These are phyloP conservation scores for Hucho hucho DNA, from an alignment of 2,113 vertebrate species.

Conservation along the genomic window DNA sequence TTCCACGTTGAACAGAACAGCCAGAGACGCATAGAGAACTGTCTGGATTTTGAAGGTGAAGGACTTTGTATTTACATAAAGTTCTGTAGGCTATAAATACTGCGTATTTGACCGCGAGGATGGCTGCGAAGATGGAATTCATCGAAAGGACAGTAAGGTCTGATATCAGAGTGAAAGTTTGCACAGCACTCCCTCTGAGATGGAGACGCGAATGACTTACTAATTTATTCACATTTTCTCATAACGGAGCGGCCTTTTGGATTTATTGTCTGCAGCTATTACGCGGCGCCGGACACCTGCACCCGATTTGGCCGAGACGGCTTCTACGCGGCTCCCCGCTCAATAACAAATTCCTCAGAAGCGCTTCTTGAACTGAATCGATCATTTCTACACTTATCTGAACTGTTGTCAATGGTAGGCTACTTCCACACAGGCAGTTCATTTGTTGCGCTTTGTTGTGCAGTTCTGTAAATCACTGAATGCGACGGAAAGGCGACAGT, in stretches of 20 bases:
- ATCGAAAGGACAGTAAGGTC: slow-evolving; percentile 30
- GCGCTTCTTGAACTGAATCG: background rate
- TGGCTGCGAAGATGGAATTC: slow-evolving; percentile 37
- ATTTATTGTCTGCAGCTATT: slow-evolving; percentile 23
- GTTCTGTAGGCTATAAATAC: background rate
- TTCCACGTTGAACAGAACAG: background rate
- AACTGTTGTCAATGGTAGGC: background rate
- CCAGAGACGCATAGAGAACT: background rate
- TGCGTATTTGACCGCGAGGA: background rate
- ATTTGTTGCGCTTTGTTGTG: slow-evolving; percentile 23
- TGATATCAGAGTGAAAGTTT: slow-evolving; percentile 32
- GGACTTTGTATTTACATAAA: background rate
- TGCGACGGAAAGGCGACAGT: slow-evolving; percentile 17
- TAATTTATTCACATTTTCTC: background rate
- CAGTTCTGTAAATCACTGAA: slow-evolving; percentile 16
- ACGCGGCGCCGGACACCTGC: slow-evolving; percentile 36
- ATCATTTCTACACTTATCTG: background rate
- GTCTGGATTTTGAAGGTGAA: background rate
- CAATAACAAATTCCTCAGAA: background rate
- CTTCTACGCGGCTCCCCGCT: background rate
- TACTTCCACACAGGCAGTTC: slow-evolving; percentile 9
- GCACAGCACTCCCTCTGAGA: background rate
- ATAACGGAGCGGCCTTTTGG: background rate
- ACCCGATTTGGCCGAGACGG: slow-evolving; percentile 11
- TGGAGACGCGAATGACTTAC: slow-evolving; percentile 21